Base-by-base conservation (phyloP, 2,888 invertebrate genomes). In the Caenorhabditis panamensis region DNA sequence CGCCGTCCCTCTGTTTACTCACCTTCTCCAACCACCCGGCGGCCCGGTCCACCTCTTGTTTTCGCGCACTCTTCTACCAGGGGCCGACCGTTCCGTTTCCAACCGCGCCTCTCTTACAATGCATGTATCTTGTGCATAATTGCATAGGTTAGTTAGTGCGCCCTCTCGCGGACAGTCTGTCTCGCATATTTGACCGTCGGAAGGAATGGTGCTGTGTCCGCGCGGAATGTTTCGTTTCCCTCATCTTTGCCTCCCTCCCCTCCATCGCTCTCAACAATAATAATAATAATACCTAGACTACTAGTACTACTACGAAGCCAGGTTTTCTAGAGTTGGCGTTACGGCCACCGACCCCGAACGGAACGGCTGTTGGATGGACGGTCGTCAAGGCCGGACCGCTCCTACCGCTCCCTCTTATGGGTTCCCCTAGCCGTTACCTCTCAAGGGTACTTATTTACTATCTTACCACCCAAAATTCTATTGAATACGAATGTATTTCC, bases 81-180 rank as follows among this genome's bases (percentile, higher is more conserved):
- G 2, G 18, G 26, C 18, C 62, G 37, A 62, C 56, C 36, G 20
- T 41, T 73, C 56, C 9, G 24, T 61, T 58, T 63, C 44, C 24
- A 20, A 59, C 62, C 53, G 24, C 59, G 54, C 41, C 71, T 54
- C 49, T 67, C 62, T 36, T 69, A 69, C 73, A 64, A 66, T 71
- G 61, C 69, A 73, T 72, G 71, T 79, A 78, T 67, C 77, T 72
- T 72, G 69, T 80, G 75, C 79, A 79, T 79, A 79, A 79, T 79
- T 79, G 72, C 72, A 79, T 67, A 67, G 66, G 72, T 66, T 72
- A 72, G 79, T 79, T 79, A 72, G 72, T 68, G 61, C 44, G 63
- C 56, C 59, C 49, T 31, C 47, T 18, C 18, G 24, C 37, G 22
- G 58, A 68, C 58, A 62, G 59, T 51, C 20, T 44, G 69, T 73